Evolutionary conservation across 2,888 invertebrate genomes (phyloP).

Genomic region (Macroteleia sp.): DNA sequence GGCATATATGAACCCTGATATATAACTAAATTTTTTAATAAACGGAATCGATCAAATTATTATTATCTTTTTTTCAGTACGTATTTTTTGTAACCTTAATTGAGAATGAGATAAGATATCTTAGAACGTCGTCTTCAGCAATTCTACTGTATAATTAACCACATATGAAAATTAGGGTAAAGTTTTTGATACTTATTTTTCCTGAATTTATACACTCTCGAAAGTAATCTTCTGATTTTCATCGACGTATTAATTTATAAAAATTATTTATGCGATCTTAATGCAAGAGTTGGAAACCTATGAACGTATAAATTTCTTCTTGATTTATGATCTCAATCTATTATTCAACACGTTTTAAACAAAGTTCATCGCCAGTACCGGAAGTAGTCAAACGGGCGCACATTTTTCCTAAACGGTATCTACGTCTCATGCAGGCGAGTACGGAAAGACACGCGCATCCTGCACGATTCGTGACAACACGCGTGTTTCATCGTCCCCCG

Average conservation of each 20-base stretch:
- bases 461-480: constrained; percentile 81
- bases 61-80: too few species aligned
- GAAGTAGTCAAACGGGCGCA: constrained; percentile 47
- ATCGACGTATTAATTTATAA: not conserved
- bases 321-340: constrained; percentile 33
- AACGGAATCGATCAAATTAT: too few species aligned
- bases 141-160: too few species aligned
- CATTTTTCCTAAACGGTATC: constrained; percentile 74
- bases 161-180: too few species aligned
- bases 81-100: too few species aligned
- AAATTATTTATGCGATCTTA: not conserved
- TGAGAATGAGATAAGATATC: too few species aligned
- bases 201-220: too few species aligned
- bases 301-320: not conserved
- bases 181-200: too few species aligned
- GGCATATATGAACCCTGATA: too few species aligned
- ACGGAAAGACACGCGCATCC: constrained; percentile 83
- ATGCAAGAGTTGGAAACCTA: not conserved
- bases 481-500: constrained; percentile 68
- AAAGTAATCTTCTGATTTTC: not conserved
- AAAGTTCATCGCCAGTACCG: constrained; percentile 34
- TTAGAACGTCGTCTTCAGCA: too few species aligned
- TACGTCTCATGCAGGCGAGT: constrained; percentile 54
- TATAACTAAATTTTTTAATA: too few species aligned
- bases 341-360: constrained; percentile 42